A percentile compares a stretch with the other conserved stretches of the same genome.
These are phyloP conservation scores for Diceros bicornis DNA, from an alignment of 2,797 vertebrate genomes.

Conservation along the genomic window DNA sequence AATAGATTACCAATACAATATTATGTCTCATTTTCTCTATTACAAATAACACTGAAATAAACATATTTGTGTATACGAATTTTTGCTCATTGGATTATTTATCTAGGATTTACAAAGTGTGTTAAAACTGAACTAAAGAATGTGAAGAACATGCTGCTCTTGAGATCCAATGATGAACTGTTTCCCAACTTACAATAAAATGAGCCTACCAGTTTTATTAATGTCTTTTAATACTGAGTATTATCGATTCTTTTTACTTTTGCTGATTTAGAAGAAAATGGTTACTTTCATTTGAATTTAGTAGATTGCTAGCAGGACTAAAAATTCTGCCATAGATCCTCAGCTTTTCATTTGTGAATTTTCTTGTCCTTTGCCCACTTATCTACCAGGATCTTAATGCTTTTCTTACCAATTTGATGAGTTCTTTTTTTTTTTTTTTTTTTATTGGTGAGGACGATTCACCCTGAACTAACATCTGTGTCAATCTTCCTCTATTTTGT, in stretches of 20 bases:
- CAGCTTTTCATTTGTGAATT: conserved; percentile 28
- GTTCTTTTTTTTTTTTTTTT: neutral
- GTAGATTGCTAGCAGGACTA: neutral
- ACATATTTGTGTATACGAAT: neutral
- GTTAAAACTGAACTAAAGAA: conserved; percentile 39
- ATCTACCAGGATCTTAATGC: neutral
- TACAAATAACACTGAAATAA: conserved; percentile 24
- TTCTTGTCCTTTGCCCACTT: neutral
- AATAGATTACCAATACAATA: neutral
- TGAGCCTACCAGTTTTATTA: neutral
- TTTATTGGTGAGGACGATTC: no score
- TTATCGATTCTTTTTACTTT: conserved; percentile 10
- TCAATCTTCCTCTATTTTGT: no score
- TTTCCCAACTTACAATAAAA: neutral
- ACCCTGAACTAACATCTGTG: no score
- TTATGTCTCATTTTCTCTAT: conserved; percentile 42
- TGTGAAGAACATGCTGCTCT: neutral
- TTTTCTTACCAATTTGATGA: conserved; percentile 21
- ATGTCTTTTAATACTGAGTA: neutral
- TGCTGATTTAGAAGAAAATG: conserved; percentile 27
- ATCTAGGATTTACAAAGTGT: neutral
- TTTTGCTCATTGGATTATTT: conserved; percentile 26
- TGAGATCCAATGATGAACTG: neutral
- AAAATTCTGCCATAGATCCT: neutral
- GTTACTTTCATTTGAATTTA: conserved; percentile 38